Evolutionary conservation across 2,888 invertebrate genomes (phyloP).

Genomic region (Drosophila macrospina): DNA sequence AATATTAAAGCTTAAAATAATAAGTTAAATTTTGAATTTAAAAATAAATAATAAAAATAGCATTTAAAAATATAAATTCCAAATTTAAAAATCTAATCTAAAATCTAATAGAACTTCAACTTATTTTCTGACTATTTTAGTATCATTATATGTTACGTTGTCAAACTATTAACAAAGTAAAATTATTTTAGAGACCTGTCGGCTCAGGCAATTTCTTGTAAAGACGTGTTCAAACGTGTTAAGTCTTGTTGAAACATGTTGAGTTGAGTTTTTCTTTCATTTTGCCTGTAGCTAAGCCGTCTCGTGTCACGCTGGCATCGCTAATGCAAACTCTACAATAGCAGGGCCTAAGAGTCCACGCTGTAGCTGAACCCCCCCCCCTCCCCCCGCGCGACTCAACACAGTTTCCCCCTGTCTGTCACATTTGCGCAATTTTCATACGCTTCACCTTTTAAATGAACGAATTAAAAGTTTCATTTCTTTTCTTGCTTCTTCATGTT

Average conservation of each 20-base stretch:
- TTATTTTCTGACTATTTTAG: too few relatives aligned
- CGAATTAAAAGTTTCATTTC: slow-evolving; percentile 75
- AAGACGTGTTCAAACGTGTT: neutral
- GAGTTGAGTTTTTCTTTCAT: neutral
- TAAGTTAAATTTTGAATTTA: too few relatives aligned
- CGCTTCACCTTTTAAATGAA: slow-evolving; percentile 78
- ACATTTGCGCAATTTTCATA: slow-evolving; percentile 73
- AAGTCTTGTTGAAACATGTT: neutral
- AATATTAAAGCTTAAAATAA: too few relatives aligned
- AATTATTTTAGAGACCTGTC: too few relatives aligned
- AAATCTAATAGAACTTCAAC: too few relatives aligned
- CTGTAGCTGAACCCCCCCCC: neutral
- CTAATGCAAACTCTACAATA: slow-evolving; percentile 9
- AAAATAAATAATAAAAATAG: too few relatives aligned
- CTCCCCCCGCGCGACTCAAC: neutral
- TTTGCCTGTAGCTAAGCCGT: neutral
- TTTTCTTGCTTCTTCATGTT: slow-evolving; percentile 29
- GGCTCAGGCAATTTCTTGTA: too few relatives aligned
- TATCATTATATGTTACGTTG: too few relatives aligned
- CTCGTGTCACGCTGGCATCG: slow-evolving; percentile 19
- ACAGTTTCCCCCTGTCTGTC: neutral
- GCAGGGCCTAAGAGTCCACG: slow-evolving; percentile 4
- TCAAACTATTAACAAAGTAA: too few relatives aligned
- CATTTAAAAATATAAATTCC: too few relatives aligned
- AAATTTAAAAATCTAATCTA: too few relatives aligned